Percentiles rank a stretch among this genome's conserved stretches.
These are phyloP conservation scores for Enhydra lutris DNA, from an alignment of 2,113 vertebrate species.

Conservation along the genomic window DNA sequence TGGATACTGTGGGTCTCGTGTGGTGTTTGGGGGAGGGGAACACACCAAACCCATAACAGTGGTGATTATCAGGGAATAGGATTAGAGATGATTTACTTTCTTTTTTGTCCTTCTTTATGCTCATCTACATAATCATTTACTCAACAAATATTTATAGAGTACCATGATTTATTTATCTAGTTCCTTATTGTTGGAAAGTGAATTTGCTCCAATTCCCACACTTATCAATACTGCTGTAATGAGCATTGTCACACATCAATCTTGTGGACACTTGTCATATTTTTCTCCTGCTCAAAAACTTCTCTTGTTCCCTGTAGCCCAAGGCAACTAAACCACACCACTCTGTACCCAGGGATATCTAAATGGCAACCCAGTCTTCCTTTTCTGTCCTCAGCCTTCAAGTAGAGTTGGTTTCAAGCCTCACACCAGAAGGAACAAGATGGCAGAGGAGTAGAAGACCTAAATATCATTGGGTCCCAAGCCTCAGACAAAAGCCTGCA, in stretches of 20 bases:
- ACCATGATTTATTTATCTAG: background rate
- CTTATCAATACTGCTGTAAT: background rate
- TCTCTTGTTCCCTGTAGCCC: background rate
- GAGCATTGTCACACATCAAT: rapidly evolving
- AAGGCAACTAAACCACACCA: background rate
- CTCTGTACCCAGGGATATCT: rapidly evolving
- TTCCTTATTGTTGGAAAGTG: background rate
- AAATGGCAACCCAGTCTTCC: background rate
- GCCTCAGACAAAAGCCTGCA: background rate
- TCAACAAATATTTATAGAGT: background rate
- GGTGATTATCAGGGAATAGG: background rate
- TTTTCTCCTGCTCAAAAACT: background rate
- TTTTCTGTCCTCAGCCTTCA: background rate
- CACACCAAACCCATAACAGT: background rate
- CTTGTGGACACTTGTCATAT: background rate
- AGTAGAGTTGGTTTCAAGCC: background rate
- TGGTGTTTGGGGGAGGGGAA: background rate
- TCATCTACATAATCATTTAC: background rate
- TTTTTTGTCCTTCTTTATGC: background rate
- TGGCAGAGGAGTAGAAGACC: too few species aligned
- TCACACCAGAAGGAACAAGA: background rate
- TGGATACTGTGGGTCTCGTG: rapidly evolving
- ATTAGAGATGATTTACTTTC: background rate
- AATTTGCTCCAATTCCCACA: background rate
- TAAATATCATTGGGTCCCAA: background rate